These are phyloP conservation scores for Hapalemur alaotrensis DNA, from an alignment of 2,797 vertebrate species.

Conservation along the genomic window DNA sequence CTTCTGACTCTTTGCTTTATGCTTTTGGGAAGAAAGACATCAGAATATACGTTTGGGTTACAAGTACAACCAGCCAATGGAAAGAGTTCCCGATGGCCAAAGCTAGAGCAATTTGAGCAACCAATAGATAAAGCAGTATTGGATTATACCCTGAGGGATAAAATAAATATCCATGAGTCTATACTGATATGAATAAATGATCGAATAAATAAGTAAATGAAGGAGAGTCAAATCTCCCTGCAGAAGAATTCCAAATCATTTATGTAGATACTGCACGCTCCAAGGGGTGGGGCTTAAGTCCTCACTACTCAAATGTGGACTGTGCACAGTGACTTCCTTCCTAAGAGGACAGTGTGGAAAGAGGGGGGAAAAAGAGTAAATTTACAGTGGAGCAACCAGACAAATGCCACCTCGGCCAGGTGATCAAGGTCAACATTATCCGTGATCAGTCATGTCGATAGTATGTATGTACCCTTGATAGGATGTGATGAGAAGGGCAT, in stretches of 20 bases:
- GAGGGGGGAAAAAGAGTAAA: not conserved
- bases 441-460: not conserved
- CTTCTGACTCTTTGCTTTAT: not conserved
- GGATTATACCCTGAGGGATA: not conserved
- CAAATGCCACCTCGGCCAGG: not conserved
- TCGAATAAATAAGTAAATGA: not conserved
- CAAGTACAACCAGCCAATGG: not conserved
- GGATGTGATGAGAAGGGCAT: not conserved
- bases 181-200: not conserved
- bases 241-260: not conserved
- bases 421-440: not conserved
- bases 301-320: not conserved
- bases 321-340: not conserved
- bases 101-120: not conserved
- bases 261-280: not conserved
- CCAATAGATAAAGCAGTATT: not conserved
- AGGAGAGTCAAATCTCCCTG: not conserved
- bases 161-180: not conserved
- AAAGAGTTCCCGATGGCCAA: not conserved
- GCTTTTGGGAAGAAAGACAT: not conserved
- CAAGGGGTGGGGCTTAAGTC: not conserved
- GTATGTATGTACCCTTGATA: not conserved
- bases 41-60: not conserved
- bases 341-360: not conserved
- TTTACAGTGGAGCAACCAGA: not conserved